phyloP scores from a whole-genome alignment of 2,797 vertebrate genomes.

The Taenioides sp. region DNA sequence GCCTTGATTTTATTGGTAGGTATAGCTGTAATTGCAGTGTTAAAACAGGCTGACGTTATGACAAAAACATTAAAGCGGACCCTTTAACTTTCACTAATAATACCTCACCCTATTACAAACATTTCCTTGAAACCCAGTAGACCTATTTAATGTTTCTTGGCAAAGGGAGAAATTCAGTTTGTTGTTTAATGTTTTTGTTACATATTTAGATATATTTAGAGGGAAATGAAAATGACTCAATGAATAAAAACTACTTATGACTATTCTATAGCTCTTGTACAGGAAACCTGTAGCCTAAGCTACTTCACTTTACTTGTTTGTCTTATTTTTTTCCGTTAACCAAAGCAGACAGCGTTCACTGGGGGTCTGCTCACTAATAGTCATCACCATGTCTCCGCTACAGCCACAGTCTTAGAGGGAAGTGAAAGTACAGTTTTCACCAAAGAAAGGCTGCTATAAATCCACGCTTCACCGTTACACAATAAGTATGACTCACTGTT shows the following conservation, averaged over 20 bases:
- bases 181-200: no score
- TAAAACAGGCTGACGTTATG: no score
- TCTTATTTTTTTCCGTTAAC: constrained; percentile 49
- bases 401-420: constrained; percentile 23
- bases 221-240: no score
- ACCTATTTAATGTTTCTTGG: no score
- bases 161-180: no score
- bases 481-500: background rate
- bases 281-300: constrained; percentile 55
- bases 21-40: no score
- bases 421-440: constrained; percentile 43
- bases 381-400: background rate
- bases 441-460: constrained; percentile 1
- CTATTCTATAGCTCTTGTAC: constrained; percentile 50
- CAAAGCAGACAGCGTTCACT: constrained; percentile 21
- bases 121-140: no score
- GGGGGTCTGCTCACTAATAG: background rate
- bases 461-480: background rate
- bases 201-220: no score
- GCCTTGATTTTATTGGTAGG: no score
- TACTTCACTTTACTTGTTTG: constrained; percentile 51
- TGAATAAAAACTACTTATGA: background rate
- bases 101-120: no score
- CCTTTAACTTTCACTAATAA: no score
- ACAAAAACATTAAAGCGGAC: no score